A percentile compares a stretch with the other conserved stretches of the same genome.
Evolutionary conservation across 2,797 vertebrate species (phyloP).

Genomic region (Spinus pinus): DNA sequence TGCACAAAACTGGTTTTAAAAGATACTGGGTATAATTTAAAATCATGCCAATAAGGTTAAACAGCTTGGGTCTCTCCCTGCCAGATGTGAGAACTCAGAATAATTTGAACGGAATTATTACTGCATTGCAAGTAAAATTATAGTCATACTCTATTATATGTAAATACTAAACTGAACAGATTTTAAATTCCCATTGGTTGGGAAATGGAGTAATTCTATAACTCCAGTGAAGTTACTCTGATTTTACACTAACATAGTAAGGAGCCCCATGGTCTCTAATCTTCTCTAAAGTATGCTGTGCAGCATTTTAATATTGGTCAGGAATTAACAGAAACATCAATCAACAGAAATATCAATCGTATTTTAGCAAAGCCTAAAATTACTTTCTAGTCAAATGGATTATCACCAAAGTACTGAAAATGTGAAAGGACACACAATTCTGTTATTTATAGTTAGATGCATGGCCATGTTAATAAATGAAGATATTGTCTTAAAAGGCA

Average conservation of each 20-base stretch:
- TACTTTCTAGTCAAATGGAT: background rate
- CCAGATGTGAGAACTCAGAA: background rate
- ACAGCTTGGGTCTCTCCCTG: background rate
- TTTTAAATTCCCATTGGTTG: background rate
- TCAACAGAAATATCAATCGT: conserved; percentile 29
- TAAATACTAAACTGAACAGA: background rate
- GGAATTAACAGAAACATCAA: conserved; percentile 39
- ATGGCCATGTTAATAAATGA: background rate
- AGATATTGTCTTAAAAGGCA: background rate
- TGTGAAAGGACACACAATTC: background rate
- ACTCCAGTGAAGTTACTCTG: background rate
- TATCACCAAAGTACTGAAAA: background rate
- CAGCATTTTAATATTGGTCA: background rate
- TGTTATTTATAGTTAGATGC: background rate
- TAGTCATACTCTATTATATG: background rate
- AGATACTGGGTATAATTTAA: background rate
- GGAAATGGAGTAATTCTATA: background rate
- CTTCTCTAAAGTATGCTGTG: background rate
- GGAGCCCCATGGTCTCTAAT: background rate
- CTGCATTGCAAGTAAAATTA: background rate
- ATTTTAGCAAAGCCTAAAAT: conserved; percentile 32
- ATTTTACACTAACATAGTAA: background rate
- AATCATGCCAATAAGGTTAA: background rate
- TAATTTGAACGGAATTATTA: background rate
- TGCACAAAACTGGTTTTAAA: background rate